Conservation (phyloP, 2,888 invertebrate species). For the Drosophila kuntzei region DNA sequence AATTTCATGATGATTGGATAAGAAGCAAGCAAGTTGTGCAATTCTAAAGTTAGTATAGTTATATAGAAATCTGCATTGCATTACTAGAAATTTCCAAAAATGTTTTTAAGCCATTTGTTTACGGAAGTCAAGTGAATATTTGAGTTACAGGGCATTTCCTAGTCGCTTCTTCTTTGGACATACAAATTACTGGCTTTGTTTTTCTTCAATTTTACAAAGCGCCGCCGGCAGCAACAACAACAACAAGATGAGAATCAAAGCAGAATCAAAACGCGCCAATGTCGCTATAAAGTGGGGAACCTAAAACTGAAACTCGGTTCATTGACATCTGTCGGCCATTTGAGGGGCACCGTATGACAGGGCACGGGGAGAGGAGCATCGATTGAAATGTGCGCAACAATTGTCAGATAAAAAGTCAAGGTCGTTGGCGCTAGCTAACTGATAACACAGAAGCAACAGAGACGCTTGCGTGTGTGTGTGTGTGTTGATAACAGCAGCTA, state of each 20-base stretch:
- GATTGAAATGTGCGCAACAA: slow-evolving; percentile 69
- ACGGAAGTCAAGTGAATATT: neutral
- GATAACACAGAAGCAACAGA: slow-evolving; percentile 38
- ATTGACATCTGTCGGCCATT: slow-evolving; percentile 42
- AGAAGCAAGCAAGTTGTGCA: neutral
- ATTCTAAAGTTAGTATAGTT: neutral
- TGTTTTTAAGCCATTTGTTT: too few species aligned
- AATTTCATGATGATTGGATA: neutral
- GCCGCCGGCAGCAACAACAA: slow-evolving; percentile 19
- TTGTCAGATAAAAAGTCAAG: slow-evolving; percentile 75
- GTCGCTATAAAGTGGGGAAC: slow-evolving; percentile 21
- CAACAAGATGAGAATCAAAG: slow-evolving; percentile 21
- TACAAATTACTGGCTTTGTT: neutral
- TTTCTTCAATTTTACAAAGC: slow-evolving; percentile 15
- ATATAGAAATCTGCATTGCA: neutral
- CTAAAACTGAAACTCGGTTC: slow-evolving; percentile 35
- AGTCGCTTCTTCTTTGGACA: neutral
- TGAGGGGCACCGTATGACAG: slow-evolving; percentile 30
- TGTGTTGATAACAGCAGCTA: slow-evolving; percentile 31
- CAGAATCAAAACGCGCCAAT: slow-evolving; percentile 45
- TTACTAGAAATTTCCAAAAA: neutral
- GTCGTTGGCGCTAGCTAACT: slow-evolving; percentile 52
- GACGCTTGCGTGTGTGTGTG: slow-evolving; percentile 1
- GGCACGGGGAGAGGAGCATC: slow-evolving; percentile 35
- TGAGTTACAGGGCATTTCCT: slow-evolving; percentile 3